Percentiles rank a stretch among this genome's conserved stretches.
These are phyloP conservation scores for Sebastes vulpes DNA, from an alignment of 2,797 vertebrate species.

Conservation along the genomic window DNA sequence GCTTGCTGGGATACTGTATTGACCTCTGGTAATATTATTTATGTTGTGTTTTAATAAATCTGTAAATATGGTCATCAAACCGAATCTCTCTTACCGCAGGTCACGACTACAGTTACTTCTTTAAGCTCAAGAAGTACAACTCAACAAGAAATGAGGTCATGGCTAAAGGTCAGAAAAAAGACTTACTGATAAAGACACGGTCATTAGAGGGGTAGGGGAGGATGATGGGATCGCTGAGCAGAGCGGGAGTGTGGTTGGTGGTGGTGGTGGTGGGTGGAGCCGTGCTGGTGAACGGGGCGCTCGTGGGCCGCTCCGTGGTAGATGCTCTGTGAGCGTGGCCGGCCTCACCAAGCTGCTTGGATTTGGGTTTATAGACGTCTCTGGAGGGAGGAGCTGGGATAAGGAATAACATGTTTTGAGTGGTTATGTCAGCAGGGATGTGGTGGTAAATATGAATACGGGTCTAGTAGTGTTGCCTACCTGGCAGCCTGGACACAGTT, in stretches of 20 bases:
- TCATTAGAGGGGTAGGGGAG: conserved; percentile 77
- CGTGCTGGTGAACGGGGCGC: neutral
- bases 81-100: neutral
- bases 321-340: neutral
- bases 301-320: conserved; percentile 33
- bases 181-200: conserved; percentile 87
- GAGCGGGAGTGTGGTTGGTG: conserved; percentile 31
- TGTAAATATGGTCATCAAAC: neutral
- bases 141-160: neutral
- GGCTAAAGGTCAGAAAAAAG: neutral
- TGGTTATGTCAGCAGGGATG: neutral
- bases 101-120: neutral
- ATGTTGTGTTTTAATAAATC: neutral
- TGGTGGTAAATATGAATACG: neutral
- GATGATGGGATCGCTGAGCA: conserved; percentile 79
- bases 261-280: conserved; percentile 21
- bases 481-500: conserved; percentile 65
- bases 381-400: conserved; percentile 43
- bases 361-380: conserved; percentile 16
- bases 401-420: neutral
- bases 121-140: neutral
- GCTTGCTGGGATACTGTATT: neutral
- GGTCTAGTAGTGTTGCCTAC: conserved; percentile 53
- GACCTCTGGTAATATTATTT: neutral
- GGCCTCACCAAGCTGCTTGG: conserved; percentile 10